These are phyloP conservation scores for Entosphenus tridentatus DNA, from an alignment of 2,113 vertebrate genomes.

Conservation along the genomic window DNA sequence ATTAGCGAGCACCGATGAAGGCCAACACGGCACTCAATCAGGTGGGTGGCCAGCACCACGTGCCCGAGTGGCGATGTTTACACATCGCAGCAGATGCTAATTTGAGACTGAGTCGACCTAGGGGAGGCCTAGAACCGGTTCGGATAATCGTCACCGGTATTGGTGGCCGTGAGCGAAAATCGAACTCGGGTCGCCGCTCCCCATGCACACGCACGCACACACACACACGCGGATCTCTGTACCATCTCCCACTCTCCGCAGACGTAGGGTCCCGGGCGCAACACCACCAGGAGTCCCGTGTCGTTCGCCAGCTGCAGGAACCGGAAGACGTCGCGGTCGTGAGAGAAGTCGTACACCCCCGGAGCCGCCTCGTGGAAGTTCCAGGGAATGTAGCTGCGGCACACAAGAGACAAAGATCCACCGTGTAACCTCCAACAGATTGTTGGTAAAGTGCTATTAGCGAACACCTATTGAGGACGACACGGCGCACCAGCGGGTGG, in stretches of 20 bases:
- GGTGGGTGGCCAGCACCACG: too few species aligned
- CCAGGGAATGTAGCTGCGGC: slow-evolving; percentile 67
- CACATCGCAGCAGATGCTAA: too few species aligned
- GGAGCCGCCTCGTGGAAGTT: slow-evolving; percentile 59
- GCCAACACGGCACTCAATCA: too few species aligned
- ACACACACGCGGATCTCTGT: slow-evolving; percentile 14
- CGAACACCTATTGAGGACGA: rapidly evolving
- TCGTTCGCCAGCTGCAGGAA: slow-evolving; percentile 54
- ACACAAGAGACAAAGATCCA: slow-evolving; percentile 8
- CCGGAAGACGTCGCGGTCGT: slow-evolving; percentile 42
- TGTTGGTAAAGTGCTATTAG: background rate
- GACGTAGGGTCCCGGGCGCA: slow-evolving; percentile 87
- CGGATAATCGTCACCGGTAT: too few species aligned
- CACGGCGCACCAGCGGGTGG: background rate
- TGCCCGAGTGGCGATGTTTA: too few species aligned
- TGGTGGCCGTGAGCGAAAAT: too few species aligned
- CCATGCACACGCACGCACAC: too few species aligned
- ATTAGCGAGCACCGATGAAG: too few species aligned
- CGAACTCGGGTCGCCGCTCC: too few species aligned
- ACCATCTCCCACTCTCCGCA: slow-evolving; percentile 99
- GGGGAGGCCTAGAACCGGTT: too few species aligned
- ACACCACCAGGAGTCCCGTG: slow-evolving; percentile 59
- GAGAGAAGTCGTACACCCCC: slow-evolving; percentile 46
- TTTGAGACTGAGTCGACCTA: too few species aligned
- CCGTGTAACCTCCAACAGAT: background rate